Base-by-base conservation (phyloP, 37 sponge, comb jelly and placozoan genomes). In the Chondrosia reniformis region DNA sequence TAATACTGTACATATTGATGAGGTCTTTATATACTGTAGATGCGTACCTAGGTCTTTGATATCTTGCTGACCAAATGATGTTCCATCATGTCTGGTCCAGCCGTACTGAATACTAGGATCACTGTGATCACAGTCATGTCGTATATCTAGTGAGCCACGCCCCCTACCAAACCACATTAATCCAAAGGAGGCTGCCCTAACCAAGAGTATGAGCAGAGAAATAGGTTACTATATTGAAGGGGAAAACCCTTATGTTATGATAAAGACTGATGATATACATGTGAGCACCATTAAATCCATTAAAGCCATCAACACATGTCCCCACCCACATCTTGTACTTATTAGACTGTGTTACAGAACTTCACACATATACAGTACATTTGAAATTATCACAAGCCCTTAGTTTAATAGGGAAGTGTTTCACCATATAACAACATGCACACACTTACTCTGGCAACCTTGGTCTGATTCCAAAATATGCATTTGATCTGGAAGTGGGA, bases 401-500 rank as follows among this genome's bases (percentile, higher is more conserved):
- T n/a, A n/a, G n/a, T n/a, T n/a, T n/a, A n/a, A n/a, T n/a, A n/a
- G n/a, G n/a, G n/a, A n/a, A n/a, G n/a, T n/a, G n/a, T n/a, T n/a
- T n/a, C n/a, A n/a, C n/a, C n/a, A n/a, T n/a, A n/a, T n/a, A n/a
- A n/a, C n/a, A n/a, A n/a, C n/a, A n/a, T n/a, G n/a, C 12, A 55
- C 25, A 0, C 28, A 76, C 78, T 79, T 44, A 90, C 90, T 74
- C 10, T 67, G 90, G 90, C 10, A 90, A n/a, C 38, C 86, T 59
- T 34, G 92, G 84, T 57, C 92, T 75, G 74, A 91, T 81, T 62
- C 92, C 92, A 84, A 86, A 87, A 58, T 91, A 91, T 15, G 87
- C 81, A 46, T 80, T 80, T 0, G 92, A 91, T 55, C 91, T 90
- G 59, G 4, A 80, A 57, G 19, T 10, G 58, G 27, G 58, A 56